Base-by-base conservation (phyloP, 2,113 vertebrate species). In the Sakesphorus luctuosus region DNA sequence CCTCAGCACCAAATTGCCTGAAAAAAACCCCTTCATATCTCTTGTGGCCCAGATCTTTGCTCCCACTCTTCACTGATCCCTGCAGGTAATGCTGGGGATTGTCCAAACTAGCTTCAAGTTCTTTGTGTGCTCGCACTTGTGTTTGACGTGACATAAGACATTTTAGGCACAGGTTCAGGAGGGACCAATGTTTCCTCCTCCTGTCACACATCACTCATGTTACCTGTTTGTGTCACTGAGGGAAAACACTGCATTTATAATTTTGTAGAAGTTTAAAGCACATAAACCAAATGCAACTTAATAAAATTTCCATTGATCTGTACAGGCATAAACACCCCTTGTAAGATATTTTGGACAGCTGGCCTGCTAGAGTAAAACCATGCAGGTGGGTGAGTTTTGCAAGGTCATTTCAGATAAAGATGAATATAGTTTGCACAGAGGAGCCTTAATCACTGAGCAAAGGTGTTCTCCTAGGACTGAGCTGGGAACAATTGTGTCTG, bases 71-170 rank as follows among this genome's bases (percentile, higher is more conserved):
- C 33, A 35, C 6, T 7, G 5, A 56, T 80, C 40, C 13, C 13
- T 80, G 20, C 20, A 65, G 15, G 9, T 43, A 52, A 8, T 20
- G 7, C 50, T 63, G 43, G 11, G 6, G 7, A 19, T 49, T 58
- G 36, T 55, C 38, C 74, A 74, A 71, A 63, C 33, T 38, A 44
- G 50, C 19, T 19, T 49, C 1, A 5, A 16, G 25, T 11, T 18
- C 11, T 58, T 40, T 47, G 28, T 58, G 55, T 87, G 52, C 35
- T n/a, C 55, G 40, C 46, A 16, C 35, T 62, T 50, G 13, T 56
- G n/a, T 43, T 72, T 46, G 47, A 44, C 0, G 1, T 47, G 67
- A n/a, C 13, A 17, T 0, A 46, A 83, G 33, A 47, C 0, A 2
- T n/a, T 67, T 78, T 20, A 53, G 66, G 40, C 62, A 40, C 10